phyloP scores from a whole-genome alignment of 2,797 vertebrate species.

The Thaleichthys pacificus region DNA sequence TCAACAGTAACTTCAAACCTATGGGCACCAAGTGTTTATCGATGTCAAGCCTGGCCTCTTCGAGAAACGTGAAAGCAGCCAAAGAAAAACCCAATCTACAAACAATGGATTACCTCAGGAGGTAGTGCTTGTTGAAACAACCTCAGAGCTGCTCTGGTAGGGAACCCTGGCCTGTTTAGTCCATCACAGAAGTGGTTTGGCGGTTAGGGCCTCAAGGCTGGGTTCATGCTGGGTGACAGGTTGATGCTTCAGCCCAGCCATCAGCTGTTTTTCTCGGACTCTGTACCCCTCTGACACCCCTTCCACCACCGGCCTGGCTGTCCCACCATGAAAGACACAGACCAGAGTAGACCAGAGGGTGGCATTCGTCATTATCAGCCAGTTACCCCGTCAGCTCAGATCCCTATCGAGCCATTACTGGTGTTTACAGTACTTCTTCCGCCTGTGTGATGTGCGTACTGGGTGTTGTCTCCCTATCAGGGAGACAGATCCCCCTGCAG shows the following conservation, averaged over 20 bases:
- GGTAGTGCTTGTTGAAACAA: too few relatives aligned
- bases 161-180: conserved; percentile 15
- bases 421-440: neutral
- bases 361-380: too few relatives aligned
- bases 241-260: conserved; percentile 14
- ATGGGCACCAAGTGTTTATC: conserved; percentile 1
- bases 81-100: neutral
- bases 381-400: too few relatives aligned
- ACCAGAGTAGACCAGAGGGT: neutral
- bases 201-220: conserved; percentile 17
- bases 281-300: neutral
- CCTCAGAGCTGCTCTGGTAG: neutral
- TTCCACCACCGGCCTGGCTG: neutral
- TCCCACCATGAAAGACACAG: neutral
- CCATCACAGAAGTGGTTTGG: conserved; percentile 16
- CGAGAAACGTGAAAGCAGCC: neutral
- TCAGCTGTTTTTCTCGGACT: neutral
- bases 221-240: conserved; percentile 17
- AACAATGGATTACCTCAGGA: too few relatives aligned
- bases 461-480: neutral
- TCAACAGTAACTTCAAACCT: conserved; percentile 33
- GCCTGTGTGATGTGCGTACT: neutral
- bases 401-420: too few relatives aligned
- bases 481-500: conserved; percentile 1
- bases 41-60: neutral